phyloP scores from a whole-genome alignment of 1,140 invertebrate species.

The Drosophila pallidifrons region DNA sequence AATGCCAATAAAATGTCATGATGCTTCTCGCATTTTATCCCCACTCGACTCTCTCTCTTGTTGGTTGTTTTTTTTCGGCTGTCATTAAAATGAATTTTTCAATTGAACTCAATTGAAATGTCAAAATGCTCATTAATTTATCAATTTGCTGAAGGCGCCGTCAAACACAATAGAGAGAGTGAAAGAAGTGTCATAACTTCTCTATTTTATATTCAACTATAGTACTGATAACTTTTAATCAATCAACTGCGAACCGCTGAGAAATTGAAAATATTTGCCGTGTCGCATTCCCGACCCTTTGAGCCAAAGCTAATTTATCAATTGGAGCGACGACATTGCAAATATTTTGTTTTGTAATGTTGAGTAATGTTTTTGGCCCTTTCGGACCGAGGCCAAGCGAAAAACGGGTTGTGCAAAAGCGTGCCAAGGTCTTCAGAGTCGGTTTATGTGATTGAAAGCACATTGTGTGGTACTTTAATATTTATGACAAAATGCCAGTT shows the following conservation, averaged over 20 bases:
- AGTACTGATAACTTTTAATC: constrained; percentile 40
- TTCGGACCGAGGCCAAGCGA: not conserved
- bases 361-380: constrained; percentile 38
- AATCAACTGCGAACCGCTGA: constrained; percentile 32
- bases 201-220: constrained; percentile 34
- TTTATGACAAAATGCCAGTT: constrained; percentile 71
- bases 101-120: constrained; percentile 66
- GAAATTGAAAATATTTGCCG: constrained; percentile 36
- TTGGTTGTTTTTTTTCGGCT: constrained; percentile 22
- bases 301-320: constrained; percentile 50
- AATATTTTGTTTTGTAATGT: constrained; percentile 55
- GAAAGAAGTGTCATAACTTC: constrained; percentile 20
- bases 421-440: constrained; percentile 55
- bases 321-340: constrained; percentile 33
- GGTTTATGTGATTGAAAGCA: constrained; percentile 58
- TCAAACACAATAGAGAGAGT: not conserved
- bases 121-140: constrained; percentile 73
- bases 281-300: constrained; percentile 22
- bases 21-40: not conserved
- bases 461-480: constrained; percentile 70
- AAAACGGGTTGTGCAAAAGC: constrained; percentile 35
- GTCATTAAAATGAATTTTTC: constrained; percentile 58
- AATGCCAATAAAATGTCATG: constrained; percentile 55
- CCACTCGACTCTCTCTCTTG: not conserved
- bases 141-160: constrained; percentile 45